Conservation (phyloP, 2,113 vertebrate species). For the Cebidichthys violaceus region DNA sequence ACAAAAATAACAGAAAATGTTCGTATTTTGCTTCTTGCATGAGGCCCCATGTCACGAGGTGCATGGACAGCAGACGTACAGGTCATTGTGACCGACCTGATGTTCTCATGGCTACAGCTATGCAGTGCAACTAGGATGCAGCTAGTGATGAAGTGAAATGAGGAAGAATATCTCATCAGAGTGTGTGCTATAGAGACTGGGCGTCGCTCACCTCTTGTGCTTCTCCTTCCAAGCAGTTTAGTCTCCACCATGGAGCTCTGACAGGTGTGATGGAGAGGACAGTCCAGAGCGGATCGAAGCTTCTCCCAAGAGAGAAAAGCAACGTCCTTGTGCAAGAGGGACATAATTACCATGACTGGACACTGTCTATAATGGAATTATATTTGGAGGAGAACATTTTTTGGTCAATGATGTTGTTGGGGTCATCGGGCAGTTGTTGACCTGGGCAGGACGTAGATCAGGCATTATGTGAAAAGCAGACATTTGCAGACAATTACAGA, state of each 20-base stretch:
- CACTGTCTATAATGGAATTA: conserved; percentile 8
- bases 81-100: conserved; percentile 20
- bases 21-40: not conserved
- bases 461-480: not conserved
- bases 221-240: not conserved
- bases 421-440: not conserved
- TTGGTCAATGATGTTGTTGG: not conserved
- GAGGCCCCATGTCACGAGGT: not conserved
- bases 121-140: not conserved
- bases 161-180: conserved; percentile 6
- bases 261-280: conserved; percentile 33
- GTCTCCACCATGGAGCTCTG: conserved; percentile 3
- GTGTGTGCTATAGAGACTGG: not conserved
- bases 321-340: conserved; percentile 11
- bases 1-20: not conserved
- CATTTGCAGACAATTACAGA: not conserved
- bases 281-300: conserved; percentile 4
- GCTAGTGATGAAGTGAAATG: conserved; percentile 10
- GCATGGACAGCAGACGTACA: not conserved
- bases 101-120: conserved; percentile 27
- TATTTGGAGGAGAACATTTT: not conserved
- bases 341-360: not conserved
- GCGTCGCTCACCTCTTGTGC: not conserved
- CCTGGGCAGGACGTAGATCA: not conserved
- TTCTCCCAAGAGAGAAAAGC: conserved; percentile 28